These are phyloP conservation scores for Loriculus beryllinus DNA, from an alignment of 2,797 vertebrate species.

Conservation along the genomic window DNA sequence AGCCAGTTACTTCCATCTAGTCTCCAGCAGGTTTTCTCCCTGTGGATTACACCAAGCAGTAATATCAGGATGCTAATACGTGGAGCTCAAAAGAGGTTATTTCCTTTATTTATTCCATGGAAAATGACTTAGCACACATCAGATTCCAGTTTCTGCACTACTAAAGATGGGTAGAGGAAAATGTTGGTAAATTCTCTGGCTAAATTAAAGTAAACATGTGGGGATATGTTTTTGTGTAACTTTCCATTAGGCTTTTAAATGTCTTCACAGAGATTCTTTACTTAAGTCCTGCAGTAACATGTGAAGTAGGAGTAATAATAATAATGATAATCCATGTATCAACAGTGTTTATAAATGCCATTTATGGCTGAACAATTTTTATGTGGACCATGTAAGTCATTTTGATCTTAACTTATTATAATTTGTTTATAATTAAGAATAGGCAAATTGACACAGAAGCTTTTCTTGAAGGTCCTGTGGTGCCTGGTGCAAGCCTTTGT, in stretches of 20 bases:
- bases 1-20: neutral
- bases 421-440: neutral
- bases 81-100: neutral
- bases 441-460: neutral
- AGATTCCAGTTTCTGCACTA: neutral
- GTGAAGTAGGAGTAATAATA: neutral
- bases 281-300: neutral
- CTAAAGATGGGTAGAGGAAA: neutral
- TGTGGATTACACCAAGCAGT: neutral
- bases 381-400: neutral
- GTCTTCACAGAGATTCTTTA: neutral
- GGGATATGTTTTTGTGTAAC: neutral
- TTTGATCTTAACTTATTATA: neutral
- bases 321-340: neutral
- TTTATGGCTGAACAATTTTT: neutral
- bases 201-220: neutral
- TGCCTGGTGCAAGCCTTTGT: neutral
- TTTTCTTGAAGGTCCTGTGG: neutral
- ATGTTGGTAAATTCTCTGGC: slow-evolving; percentile 2
- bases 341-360: neutral
- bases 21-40: neutral
- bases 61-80: neutral
- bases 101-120: neutral
- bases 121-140: neutral
- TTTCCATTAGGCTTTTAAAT: neutral